Conservation (phyloP, 2,888 invertebrate genomes). For the Drosophila ustulata region DNA sequence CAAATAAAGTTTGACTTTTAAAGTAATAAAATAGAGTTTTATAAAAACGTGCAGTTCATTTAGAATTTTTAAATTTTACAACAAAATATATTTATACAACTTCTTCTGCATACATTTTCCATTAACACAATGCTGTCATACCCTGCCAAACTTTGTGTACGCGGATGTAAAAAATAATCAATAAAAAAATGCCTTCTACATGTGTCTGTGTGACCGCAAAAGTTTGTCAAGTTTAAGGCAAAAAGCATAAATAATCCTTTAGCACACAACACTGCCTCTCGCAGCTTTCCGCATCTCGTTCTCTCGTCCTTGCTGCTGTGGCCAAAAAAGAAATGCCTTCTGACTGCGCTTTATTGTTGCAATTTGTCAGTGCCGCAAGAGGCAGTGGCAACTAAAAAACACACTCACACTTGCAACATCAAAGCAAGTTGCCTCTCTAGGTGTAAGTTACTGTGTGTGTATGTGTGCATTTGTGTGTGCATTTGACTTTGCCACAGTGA, state of each 20-base stretch:
- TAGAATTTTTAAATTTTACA: too few species aligned
- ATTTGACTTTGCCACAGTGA: slow-evolving; percentile 56
- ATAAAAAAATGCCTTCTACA: slow-evolving; percentile 42
- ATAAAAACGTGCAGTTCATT: too few species aligned
- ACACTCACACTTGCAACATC: slow-evolving; percentile 40
- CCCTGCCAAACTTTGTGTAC: background rate
- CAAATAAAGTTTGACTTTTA: too few species aligned
- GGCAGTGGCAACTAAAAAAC: slow-evolving; percentile 25
- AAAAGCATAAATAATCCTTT: slow-evolving; percentile 65
- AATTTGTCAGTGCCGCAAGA: slow-evolving; percentile 28
- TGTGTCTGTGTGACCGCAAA: slow-evolving; percentile 47
- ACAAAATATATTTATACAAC: too few species aligned
- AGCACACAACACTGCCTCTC: slow-evolving; percentile 25
- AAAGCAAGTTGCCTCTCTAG: slow-evolving; percentile 43
- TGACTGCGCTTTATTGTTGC: slow-evolving; percentile 32
- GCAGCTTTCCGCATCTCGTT: background rate
- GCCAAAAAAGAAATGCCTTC: slow-evolving; percentile 12
- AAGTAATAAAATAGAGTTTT: too few species aligned
- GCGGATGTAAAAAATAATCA: slow-evolving; percentile 43
- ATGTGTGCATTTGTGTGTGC: slow-evolving; percentile 21
- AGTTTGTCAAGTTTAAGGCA: slow-evolving; percentile 68
- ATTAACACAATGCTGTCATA: background rate
- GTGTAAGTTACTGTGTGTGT: slow-evolving; percentile 11
- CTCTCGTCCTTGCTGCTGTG: background rate
- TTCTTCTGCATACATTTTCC: too few species aligned